A percentile compares a stretch with the other conserved stretches of the same genome.
Evolutionary conservation across 2,113 vertebrate species (phyloP).

Genomic region (Elgaria multicarinata): DNA sequence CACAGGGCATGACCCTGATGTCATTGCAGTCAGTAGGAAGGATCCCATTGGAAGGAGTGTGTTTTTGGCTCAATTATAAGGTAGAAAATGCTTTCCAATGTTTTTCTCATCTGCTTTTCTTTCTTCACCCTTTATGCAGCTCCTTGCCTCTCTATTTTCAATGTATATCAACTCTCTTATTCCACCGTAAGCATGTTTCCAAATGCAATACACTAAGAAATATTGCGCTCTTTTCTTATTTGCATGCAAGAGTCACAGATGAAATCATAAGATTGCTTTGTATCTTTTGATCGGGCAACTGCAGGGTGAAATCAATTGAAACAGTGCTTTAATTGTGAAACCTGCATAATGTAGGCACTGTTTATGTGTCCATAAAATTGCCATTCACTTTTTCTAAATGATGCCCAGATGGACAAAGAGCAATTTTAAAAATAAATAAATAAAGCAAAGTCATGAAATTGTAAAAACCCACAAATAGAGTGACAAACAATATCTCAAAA

Average conservation of each 20-base stretch:
- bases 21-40: neutral
- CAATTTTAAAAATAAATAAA: neutral
- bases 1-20: neutral
- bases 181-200: neutral
- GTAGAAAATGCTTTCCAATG: neutral
- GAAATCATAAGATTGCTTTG: neutral
- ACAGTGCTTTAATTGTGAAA: neutral
- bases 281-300: neutral
- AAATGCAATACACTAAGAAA: neutral
- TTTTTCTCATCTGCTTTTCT: neutral
- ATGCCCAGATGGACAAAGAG: neutral
- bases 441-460: neutral
- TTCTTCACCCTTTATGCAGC: neutral
- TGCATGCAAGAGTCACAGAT: neutral
- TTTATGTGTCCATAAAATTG: neutral
- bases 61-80: conserved; percentile 1
- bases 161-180: neutral
- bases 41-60: conserved; percentile 1
- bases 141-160: neutral
- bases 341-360: neutral
- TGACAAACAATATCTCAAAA: neutral
- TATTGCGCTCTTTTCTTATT: neutral
- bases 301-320: neutral
- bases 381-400: neutral
- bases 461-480: neutral